Conservation (phyloP, 2,797 vertebrate species). For the Pipistrellus pipistrellus region DNA sequence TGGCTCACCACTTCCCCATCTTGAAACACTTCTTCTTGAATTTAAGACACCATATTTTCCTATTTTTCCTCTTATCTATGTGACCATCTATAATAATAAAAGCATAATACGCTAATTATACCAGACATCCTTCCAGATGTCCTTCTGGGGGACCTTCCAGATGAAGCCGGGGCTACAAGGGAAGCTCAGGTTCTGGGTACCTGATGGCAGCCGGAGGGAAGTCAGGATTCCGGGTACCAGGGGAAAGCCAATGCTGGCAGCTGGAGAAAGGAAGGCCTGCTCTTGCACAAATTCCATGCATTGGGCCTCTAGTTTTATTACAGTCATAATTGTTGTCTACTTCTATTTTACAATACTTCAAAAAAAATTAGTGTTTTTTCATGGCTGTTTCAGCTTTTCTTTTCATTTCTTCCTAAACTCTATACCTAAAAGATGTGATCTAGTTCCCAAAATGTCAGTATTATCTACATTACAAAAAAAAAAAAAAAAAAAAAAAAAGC, state of each 20-base stretch:
- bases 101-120: too few species aligned
- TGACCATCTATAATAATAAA: neutral
- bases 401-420: neutral
- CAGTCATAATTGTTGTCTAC: neutral
- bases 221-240: too few species aligned
- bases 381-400: neutral
- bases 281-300: too few species aligned
- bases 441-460: slow-evolving; percentile 30
- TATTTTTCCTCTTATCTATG: neutral
- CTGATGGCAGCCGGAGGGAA: too few species aligned
- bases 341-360: neutral
- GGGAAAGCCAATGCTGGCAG: too few species aligned
- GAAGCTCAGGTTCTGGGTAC: too few species aligned
- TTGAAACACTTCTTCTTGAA: neutral
- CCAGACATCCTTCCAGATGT: too few species aligned
- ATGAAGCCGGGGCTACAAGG: too few species aligned
- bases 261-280: too few species aligned
- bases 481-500: neutral
- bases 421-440: neutral
- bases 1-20: neutral
- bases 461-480: neutral
- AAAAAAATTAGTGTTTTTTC: neutral
- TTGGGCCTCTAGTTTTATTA: neutral
- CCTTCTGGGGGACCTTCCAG: too few species aligned
- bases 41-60: neutral